Base-by-base conservation (phyloP, 1,140 invertebrate genomes). In the Heliconius melpomene region DNA sequence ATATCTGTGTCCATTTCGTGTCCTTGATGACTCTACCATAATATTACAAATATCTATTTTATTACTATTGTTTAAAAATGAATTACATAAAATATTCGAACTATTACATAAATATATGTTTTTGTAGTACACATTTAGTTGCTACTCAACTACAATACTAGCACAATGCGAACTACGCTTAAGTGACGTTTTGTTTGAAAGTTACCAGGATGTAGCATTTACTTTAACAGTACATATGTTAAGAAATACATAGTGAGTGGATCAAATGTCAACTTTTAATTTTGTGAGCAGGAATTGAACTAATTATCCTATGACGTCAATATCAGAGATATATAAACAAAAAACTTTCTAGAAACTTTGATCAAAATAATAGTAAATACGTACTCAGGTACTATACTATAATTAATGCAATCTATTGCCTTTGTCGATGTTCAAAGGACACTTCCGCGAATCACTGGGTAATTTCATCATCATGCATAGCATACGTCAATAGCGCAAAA, bases 391-490 rank as follows among this genome's bases (percentile, higher is more conserved):
- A 46, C 11, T 52, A 23, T 60, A 60, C 0, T 60, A 60, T 23
- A 23, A 23, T 60, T 23, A 23, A 60, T 60, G 8, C 11, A 29
- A 66, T 66, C 60, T 29, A 66, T 66, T 66, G n/a, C 60, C 23
- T 66, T 29, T 66, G 23, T 66, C 23, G 11, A 66, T 66, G 9
- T 60, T 38, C 60, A 77, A 70, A 78, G 78, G 60, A 76, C 50
- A 80, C 74, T 82, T 84, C 83, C 83, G 78, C 52, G 78, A 79
- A 78, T 81, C 73, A 79, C 76, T 81, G 79, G 71, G 26, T 50
- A 81, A 76, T 75, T 82, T 81, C 82, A 81, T 79, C 75, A 80
- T 83, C 79, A 74, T 38, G 70, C 66, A 70, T 75, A 13, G 29
- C 54, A 71, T 72, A 74, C 79, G 79, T 74, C 77, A 79, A 71